Conservation (phyloP, 2,113 vertebrate genomes). For the Butastur rufipennis region DNA sequence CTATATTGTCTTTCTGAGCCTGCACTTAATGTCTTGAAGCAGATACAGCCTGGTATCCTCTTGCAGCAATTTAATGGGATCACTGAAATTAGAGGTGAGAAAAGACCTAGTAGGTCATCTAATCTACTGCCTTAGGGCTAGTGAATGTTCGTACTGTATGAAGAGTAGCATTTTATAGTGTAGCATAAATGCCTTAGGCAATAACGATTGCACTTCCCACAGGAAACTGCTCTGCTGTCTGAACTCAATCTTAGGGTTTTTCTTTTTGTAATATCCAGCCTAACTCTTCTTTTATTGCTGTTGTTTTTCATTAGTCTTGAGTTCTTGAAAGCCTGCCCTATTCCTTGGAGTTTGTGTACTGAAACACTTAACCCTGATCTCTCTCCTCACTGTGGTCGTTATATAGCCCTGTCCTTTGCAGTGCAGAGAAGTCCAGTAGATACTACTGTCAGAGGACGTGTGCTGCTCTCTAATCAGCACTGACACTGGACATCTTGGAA, state of each 20-base stretch:
- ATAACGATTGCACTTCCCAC: not conserved
- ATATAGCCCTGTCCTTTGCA: not conserved
- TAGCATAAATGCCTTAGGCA: not conserved
- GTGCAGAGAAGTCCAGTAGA: not conserved
- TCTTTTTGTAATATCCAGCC: not conserved
- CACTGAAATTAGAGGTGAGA: not conserved
- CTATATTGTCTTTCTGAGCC: not conserved
- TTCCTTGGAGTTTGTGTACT: not conserved
- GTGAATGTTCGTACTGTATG: not conserved
- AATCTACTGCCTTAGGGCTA: not conserved
- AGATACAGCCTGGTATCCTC: not conserved
- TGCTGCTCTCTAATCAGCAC: not conserved
- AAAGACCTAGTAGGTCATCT: not conserved
- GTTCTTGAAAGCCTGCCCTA: not conserved
- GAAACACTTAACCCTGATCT: not conserved
- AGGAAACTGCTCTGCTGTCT: not conserved
- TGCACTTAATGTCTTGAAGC: not conserved
- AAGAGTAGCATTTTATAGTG: not conserved
- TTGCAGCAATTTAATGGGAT: not conserved
- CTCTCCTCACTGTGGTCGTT: not conserved
- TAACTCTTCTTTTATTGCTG: not conserved
- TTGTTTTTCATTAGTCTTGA: not conserved
- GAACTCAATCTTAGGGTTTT: not conserved
- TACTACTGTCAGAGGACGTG: fast-evolving
- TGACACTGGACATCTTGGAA: not conserved